Percentiles rank a stretch among this genome's conserved stretches.
Evolutionary conservation across 2,113 vertebrate species (phyloP).

Genomic region (Chascanopsetta lugubris): DNA sequence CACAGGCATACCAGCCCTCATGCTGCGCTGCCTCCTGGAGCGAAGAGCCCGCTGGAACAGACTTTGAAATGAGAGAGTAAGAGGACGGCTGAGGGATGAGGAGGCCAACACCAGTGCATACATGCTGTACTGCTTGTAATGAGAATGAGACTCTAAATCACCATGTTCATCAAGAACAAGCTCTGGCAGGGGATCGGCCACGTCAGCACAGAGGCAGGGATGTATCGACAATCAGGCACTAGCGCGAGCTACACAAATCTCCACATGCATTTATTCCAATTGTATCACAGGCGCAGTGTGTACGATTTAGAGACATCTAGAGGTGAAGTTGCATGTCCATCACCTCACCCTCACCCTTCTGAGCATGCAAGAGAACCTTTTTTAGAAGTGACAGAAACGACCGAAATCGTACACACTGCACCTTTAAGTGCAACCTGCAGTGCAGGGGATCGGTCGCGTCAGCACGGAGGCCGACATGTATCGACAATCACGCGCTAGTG

Average conservation of each 20-base stretch:
- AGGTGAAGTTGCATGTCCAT: too few species aligned
- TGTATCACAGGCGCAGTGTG: too few species aligned
- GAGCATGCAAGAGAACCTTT: too few species aligned
- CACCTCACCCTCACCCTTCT: too few species aligned
- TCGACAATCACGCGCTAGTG: slow-evolving; percentile 32
- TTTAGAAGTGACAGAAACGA: too few species aligned
- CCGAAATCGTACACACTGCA: too few species aligned
- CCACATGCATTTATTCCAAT: slow-evolving; percentile 24
- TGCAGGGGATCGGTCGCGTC: slow-evolving; percentile 44
- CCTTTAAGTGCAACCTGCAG: too few species aligned
- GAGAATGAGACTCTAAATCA: slow-evolving; percentile 35
- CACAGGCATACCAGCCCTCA: slow-evolving; percentile 53
- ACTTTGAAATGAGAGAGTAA: not conserved
- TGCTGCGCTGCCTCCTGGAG: slow-evolving; percentile 42
- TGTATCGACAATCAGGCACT: slow-evolving; percentile 41
- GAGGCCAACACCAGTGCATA: not conserved
- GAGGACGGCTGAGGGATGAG: not conserved
- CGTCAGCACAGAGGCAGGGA: slow-evolving; percentile 48
- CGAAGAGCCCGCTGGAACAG: slow-evolving; percentile 24
- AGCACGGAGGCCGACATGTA: slow-evolving; percentile 47
- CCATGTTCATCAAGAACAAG: slow-evolving; percentile 16
- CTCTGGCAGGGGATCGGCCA: slow-evolving; percentile 29
- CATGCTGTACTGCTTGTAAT: slow-evolving; percentile 22
- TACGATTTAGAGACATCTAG: too few species aligned
- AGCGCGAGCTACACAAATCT: slow-evolving; percentile 35